Conservation (phyloP, 2,113 vertebrate species). For the Tilapia sparmanii region DNA sequence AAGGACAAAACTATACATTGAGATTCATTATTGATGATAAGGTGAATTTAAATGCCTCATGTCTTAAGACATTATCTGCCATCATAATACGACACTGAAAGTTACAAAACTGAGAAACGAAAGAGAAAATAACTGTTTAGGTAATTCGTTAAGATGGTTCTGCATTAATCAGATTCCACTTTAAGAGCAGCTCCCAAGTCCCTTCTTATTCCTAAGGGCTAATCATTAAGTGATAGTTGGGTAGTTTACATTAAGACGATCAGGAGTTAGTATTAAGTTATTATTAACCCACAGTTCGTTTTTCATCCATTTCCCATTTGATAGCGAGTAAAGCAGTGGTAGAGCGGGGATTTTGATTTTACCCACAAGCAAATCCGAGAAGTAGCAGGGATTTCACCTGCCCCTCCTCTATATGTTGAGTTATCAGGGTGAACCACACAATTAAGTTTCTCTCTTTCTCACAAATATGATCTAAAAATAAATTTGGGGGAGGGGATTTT, state of each 20-base stretch:
- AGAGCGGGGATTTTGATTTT: neutral
- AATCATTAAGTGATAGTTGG: neutral
- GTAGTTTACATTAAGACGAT: neutral
- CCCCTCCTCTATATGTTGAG: neutral
- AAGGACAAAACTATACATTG: neutral
- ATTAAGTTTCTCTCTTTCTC: neutral
- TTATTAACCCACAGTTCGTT: neutral
- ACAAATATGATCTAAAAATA: neutral
- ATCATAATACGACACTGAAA: neutral
- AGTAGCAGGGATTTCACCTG: neutral
- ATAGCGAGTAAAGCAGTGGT: fast-evolving
- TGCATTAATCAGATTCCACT: neutral
- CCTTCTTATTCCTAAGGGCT: neutral
- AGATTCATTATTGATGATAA: neutral
- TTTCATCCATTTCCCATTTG: neutral
- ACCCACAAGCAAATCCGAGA: neutral
- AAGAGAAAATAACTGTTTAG: neutral
- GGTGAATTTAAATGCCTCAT: neutral
- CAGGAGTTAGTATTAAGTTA: neutral
- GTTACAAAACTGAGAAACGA: neutral
- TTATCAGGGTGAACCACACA: neutral
- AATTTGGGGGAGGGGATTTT: neutral
- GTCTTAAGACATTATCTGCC: neutral
- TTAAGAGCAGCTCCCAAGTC: neutral
- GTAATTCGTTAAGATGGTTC: neutral